Base-by-base conservation (phyloP, 2,888 invertebrate genomes). In the Pachydiplax longipennis region DNA sequence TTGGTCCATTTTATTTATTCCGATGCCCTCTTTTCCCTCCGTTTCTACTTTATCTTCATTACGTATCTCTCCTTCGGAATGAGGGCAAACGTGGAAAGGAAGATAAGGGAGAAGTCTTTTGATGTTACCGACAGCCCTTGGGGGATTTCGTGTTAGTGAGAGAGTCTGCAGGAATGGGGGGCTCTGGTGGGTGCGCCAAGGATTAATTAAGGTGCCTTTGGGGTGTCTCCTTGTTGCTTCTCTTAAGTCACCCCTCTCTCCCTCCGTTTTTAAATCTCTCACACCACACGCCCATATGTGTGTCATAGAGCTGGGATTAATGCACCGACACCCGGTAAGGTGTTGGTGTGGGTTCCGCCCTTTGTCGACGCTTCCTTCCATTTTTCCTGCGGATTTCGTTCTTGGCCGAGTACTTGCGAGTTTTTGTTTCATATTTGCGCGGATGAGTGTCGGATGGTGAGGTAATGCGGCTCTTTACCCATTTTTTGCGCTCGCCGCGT, bases 151-250 rank as follows among this genome's bases (percentile, higher is more conserved):
- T 31, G 31, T n/a, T 81, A 80, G 81, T 31, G 37, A 18, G 80
- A 35, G 80, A 80, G 80, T n/a, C n/a, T 22, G n/a, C 22, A 22
- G 65, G 65, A 65, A 25, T 10, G 13, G 37, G 31, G 80, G 15
- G 4, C 18, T 15, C 37, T 13, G 37, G 81, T 40, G 81, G 81
- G 81, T 81, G 81, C 81, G 40, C 40, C 37, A 44, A 37, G 58
- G 58, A 58, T 83, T 83, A 83, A 83, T 83, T 58, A 83, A 83
- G 83, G 58, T 83, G 83, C 83, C 83, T 18, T 83, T 1, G 15
- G 83, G 31, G 35, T 58, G 83, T 83, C 25, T 3, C 48, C 18
- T n/a, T 48, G 81, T 87, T 22, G 25, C 2, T 31, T 5, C 44
- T 83, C 6, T 31, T n/a, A 3, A 31, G 22, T 10, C 22, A 37